Evolutionary conservation across 2,113 vertebrate genomes (phyloP).

Genomic region (Empidonax alnorum): DNA sequence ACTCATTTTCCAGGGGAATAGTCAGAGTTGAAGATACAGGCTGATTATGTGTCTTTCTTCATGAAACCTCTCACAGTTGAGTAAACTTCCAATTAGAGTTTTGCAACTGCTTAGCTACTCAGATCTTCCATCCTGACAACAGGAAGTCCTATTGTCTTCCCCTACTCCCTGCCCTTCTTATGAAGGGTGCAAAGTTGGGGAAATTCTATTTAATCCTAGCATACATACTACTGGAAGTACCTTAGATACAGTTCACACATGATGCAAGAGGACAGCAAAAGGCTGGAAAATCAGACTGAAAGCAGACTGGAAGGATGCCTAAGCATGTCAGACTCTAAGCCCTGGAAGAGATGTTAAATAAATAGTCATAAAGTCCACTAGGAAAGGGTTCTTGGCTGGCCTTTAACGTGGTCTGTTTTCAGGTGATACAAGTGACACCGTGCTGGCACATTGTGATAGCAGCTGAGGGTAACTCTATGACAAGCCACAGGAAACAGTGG

Average conservation of each 20-base stretch:
- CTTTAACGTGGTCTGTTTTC: background rate
- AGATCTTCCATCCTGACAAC: background rate
- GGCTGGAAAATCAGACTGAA: background rate
- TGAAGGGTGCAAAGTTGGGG: no score
- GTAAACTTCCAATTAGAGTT: background rate
- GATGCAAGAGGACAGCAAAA: background rate
- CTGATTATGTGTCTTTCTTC: background rate
- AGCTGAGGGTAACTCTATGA: background rate
- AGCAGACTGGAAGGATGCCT: background rate
- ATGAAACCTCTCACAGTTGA: background rate
- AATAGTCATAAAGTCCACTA: background rate
- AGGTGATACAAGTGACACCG: background rate
- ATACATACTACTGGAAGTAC: background rate
- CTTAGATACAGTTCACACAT: background rate
- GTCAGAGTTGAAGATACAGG: background rate
- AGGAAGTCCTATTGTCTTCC: no score
- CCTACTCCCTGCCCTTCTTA: background rate
- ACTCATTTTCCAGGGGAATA: background rate
- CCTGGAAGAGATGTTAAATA: background rate
- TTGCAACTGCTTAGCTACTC: background rate
- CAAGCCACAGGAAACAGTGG: background rate
- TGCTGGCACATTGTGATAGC: background rate
- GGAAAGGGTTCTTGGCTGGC: background rate
- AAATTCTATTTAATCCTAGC: background rate
- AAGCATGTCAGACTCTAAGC: background rate